A percentile compares a stretch with the other conserved stretches of the same genome.
phyloP scores from a whole-genome alignment of 2,888 invertebrate genomes.

The Minunthozetes semirufus region DNA sequence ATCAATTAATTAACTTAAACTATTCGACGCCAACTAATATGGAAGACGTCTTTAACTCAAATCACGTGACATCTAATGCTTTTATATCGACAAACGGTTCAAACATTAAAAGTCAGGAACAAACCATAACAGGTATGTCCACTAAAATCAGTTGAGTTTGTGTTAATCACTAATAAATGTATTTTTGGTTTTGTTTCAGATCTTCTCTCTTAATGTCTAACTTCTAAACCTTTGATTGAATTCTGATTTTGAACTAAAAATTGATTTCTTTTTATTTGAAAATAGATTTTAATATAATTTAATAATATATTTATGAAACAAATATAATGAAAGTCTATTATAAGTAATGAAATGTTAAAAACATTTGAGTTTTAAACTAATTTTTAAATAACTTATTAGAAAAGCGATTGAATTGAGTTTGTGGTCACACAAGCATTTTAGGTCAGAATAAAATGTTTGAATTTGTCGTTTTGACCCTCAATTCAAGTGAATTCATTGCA shows the following conservation, averaged over 20 bases:
- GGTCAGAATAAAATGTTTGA: conserved; percentile 10
- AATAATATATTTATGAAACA: background rate
- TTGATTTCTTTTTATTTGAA: background rate
- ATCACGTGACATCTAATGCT: conserved; percentile 6
- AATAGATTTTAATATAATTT: background rate
- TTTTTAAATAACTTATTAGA: background rate
- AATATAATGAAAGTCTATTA: background rate
- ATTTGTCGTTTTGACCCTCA: conserved; percentile 20
- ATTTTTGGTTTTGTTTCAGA: background rate
- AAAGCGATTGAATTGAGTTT: background rate
- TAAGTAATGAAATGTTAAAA: background rate
- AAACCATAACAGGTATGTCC: conserved; percentile 11
- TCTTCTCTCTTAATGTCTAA: conserved; percentile 17
- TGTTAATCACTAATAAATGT: background rate
- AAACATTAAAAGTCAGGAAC: conserved; percentile 13
- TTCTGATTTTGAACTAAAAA: conserved; percentile 3
- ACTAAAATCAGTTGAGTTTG: too few species aligned
- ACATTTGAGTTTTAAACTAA: background rate
- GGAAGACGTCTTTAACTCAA: too few species aligned
- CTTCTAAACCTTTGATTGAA: background rate
- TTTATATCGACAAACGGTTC: background rate
- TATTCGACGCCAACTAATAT: conserved; percentile 6
- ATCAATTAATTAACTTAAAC: conserved; percentile 23
- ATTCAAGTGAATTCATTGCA: background rate
- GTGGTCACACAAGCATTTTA: conserved; percentile 25